Base-by-base conservation (phyloP, 2,888 invertebrate species). In the Drosophila phalerata region DNA sequence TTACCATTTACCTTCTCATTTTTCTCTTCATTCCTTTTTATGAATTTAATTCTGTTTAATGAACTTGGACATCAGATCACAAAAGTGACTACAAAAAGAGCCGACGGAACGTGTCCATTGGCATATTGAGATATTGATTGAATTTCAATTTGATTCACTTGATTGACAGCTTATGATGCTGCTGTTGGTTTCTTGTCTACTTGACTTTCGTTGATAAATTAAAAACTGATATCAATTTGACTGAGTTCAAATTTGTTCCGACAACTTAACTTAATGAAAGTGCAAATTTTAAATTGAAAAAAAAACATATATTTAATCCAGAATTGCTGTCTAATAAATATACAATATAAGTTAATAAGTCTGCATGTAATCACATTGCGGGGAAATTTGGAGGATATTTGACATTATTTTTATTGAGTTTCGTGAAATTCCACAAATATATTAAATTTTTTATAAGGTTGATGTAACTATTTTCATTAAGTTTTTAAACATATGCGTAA, bases 81-180 rank as follows among this genome's bases (percentile, higher is more conserved):
- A 51, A 48, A 25, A 55, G 30, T 19, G 28, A 45, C 38, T 38
- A 32, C 38, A 38, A 60, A 34, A n/a, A 42, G 25, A 25, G 40
- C 25, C 11, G 38, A 45, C 55, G 37, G 13, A 30, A 49, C 34
- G 38, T 65, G 62, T 48, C 55, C 67, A 64, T 17, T 63, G 65
- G 53, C 63, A 68, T 65, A 53, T 70, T 58, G 40, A 68, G 77
- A 73, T 81, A 79, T 73, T 79, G 77, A 79, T 79, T 81, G 66
- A 65, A 80, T 75, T 77, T 64, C 63, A 40, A 42, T 42, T 63
- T 63, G 52, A 62, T 47, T 45, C 52, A 38, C 52, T 62, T 58
- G 60, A 56, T 63, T 68, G 77, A 64, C 62, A 63, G 52, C 52
- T 58, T 49, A 38, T 49, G 25, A 28, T 57, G 13, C 25, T 45